A percentile compares a stretch with the other conserved stretches of the same genome.
These are phyloP conservation scores for Bedellia somnulentella DNA, from an alignment of 2,888 invertebrate genomes.

Conservation along the genomic window DNA sequence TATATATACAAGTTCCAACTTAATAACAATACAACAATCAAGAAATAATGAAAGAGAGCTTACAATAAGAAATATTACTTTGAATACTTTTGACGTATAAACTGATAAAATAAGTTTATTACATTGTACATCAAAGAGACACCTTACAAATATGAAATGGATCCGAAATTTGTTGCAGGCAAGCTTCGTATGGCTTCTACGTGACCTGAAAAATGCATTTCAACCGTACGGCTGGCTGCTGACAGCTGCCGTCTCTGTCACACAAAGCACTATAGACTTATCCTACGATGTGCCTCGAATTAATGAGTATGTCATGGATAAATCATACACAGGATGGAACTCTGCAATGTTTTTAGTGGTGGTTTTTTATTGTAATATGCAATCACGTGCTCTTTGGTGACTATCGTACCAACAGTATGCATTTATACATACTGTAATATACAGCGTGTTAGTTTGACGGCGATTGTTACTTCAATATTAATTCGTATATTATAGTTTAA, in stretches of 20 bases:
- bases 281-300: constrained; percentile 63
- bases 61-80: no score
- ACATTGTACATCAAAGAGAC: not conserved
- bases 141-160: not conserved
- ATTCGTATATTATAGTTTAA: no score
- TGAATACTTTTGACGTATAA: no score
- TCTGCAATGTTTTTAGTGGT: not conserved
- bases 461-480: no score
- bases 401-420: no score
- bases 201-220: constrained; percentile 48
- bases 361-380: not conserved
- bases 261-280: constrained; percentile 36
- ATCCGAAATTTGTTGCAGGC: constrained; percentile 16
- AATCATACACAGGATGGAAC: no score
- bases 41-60: no score
- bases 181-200: constrained; percentile 26
- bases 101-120: not conserved
- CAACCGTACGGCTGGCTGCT: constrained; percentile 43
- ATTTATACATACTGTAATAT: no score
- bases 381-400: no score
- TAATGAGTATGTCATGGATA: constrained; percentile 33
- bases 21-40: no score
- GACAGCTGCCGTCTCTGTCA: constrained; percentile 62
- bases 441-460: no score
- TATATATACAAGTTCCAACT: no score